Evolutionary conservation across 64 coral and sea anemone species (phyloP).

Genomic region (Dendrophyllia cribrosa): DNA sequence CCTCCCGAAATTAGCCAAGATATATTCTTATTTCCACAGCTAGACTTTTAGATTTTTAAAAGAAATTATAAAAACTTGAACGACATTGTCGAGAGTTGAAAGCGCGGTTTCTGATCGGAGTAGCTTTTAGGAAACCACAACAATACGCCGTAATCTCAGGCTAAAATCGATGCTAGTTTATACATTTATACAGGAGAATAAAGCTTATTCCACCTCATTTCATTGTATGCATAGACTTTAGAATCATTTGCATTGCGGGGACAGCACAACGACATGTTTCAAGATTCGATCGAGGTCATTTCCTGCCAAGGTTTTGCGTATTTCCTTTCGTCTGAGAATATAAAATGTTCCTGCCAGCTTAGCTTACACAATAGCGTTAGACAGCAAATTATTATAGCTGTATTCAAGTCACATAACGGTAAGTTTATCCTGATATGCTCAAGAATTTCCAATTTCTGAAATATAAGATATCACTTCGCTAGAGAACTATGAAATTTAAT

Average conservation of each 20-base stretch:
- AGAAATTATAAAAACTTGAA: neutral
- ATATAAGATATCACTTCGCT: neutral
- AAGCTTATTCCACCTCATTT: neutral
- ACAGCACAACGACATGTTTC: constrained; percentile 7
- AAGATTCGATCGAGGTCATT: constrained; percentile 10
- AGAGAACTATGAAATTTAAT: neutral
- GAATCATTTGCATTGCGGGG: constrained; percentile 11
- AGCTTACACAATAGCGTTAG: neutral
- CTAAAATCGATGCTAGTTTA: neutral
- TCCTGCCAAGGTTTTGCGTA: constrained; percentile 22
- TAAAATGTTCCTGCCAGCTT: neutral
- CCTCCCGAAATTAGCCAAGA: neutral
- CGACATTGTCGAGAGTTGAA: neutral
- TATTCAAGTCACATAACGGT: neutral
- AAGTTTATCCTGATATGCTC: neutral
- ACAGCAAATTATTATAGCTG: neutral
- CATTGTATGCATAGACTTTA: neutral
- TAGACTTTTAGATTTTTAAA: neutral
- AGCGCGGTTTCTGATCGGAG: neutral
- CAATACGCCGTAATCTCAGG: neutral
- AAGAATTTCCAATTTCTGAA: neutral
- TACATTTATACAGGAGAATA: neutral
- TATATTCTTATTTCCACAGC: neutral
- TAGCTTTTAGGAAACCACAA: neutral
- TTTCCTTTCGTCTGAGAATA: constrained; percentile 15